Conservation (phyloP, 2,888 invertebrate species). For the Polietes domitor region DNA sequence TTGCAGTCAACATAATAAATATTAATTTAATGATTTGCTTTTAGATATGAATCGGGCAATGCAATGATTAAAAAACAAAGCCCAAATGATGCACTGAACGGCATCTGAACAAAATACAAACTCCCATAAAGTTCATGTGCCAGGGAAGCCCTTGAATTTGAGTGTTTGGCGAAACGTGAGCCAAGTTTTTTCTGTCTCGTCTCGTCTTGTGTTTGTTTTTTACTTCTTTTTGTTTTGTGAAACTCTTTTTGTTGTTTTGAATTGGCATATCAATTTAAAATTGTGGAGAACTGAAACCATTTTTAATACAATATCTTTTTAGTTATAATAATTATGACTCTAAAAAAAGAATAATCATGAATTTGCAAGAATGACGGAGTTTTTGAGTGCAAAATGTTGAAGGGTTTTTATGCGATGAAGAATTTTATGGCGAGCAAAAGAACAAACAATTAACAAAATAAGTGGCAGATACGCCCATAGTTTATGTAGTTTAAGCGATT, state of each 20-base stretch:
- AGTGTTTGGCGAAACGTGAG: constrained; percentile 57
- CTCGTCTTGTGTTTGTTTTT: constrained; percentile 12
- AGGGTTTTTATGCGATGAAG: too few species aligned
- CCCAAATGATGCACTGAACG: background rate
- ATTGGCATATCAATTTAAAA: background rate
- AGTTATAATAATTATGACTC: background rate
- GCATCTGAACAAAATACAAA: constrained; percentile 8
- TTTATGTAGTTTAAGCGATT: too few species aligned
- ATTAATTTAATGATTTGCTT: constrained; percentile 6
- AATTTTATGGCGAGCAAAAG: too few species aligned
- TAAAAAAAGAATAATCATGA: background rate
- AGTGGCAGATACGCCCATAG: too few species aligned
- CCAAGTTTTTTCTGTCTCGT: constrained; percentile 50
- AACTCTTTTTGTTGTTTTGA: background rate
- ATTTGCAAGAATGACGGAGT: background rate
- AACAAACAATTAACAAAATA: too few species aligned
- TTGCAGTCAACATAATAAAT: background rate
- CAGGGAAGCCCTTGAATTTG: constrained; percentile 62
- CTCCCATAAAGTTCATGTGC: constrained; percentile 44
- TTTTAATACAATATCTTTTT: background rate
- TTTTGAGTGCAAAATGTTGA: background rate
- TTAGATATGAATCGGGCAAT: background rate
- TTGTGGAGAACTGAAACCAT: background rate
- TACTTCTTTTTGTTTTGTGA: background rate
- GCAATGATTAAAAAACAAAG: background rate